phyloP scores from a whole-genome alignment of 2,888 invertebrate genomes.

The Zaprionus obscuricornis region DNA sequence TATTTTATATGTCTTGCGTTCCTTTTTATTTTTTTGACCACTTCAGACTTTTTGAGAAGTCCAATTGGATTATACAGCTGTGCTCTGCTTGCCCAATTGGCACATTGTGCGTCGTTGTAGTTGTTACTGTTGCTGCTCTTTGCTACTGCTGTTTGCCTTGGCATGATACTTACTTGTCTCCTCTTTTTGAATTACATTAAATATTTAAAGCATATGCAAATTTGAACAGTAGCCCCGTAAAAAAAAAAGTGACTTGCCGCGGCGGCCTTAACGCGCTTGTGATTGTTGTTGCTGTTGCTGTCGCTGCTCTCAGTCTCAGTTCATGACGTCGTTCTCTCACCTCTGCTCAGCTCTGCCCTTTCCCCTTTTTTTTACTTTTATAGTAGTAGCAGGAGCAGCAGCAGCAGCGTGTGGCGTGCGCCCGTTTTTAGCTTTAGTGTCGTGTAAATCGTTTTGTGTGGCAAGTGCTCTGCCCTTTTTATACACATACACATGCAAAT shows the following conservation, averaged over 20 bases:
- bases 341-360: slow-evolving; percentile 7
- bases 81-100: slow-evolving; percentile 58
- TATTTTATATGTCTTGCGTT: slow-evolving; percentile 26
- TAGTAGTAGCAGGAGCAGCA: slow-evolving; percentile 6
- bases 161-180: slow-evolving; percentile 48
- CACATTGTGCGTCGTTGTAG: slow-evolving; percentile 44
- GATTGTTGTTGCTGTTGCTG: slow-evolving; percentile 40
- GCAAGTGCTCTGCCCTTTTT: slow-evolving; percentile 63
- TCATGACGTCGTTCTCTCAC: slow-evolving; percentile 45
- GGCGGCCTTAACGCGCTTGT: slow-evolving; percentile 55
- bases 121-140: slow-evolving; percentile 15
- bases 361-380: slow-evolving; percentile 12
- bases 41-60: slow-evolving; percentile 32
- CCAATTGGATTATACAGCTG: slow-evolving; percentile 55
- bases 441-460: slow-evolving; percentile 74
- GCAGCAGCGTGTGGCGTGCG: slow-evolving; percentile 42
- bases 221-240: slow-evolving; percentile 71
- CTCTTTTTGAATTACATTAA: slow-evolving; percentile 75
- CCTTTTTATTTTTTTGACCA: slow-evolving; percentile 19
- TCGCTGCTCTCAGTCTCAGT: slow-evolving; percentile 36
- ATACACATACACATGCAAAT: background rate
- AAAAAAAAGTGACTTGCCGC: slow-evolving; percentile 56
- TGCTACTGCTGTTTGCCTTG: slow-evolving; percentile 15
- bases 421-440: slow-evolving; percentile 66
- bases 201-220: slow-evolving; percentile 78